Base-by-base conservation (phyloP, 2,888 invertebrate species). In the Epicampocera succincta region DNA sequence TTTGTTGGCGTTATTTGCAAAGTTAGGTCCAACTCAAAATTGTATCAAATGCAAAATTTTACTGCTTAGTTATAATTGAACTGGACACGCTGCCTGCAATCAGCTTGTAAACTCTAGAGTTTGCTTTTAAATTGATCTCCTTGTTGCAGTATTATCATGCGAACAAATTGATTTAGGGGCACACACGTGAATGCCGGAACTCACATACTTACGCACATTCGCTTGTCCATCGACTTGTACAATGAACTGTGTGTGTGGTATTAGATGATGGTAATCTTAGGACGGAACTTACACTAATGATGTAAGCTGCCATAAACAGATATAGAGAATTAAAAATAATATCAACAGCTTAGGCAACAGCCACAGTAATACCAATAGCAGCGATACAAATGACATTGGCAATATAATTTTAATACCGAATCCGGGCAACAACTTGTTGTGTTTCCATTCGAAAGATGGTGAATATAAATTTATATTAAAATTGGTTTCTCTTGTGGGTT, bases 391-490 rank as follows among this genome's bases (percentile, higher is more conserved):
- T 58, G 54, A 29, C 25, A 25, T 38, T 40, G 44, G 38, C 15
- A 33, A 56, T 40, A 73, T 29, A 69, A 33, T 65, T 71, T 78
- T 65, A 77, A 66, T 74, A 48, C 60, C n/a, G 71, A 48, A 82
- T 82, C 82, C 78, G 82, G 82, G 71, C 74, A 78, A 74, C 78
- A 82, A 82, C 82, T 82, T 82, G 82, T 82, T 82, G 82, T 82
- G 29, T 69, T 74, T 82, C 82, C 77, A 71, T 65, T 73, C 65
- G 56, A 77, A 81, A 77, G 68, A 61, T 63, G n/a, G 21, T 60
- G 42, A 54, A 74, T 40, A 74, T 81, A 69, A 65, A 65, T 74
- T 78, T 66, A 69, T 74, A 74, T 68, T 46, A 63, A 68, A 56
- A 72, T 61, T 68, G n/a, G 71, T 71, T 15, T 19, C 9, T 38